Percentiles rank a stretch among this genome's conserved stretches.
phyloP scores from a whole-genome alignment of 2,888 invertebrate species.

The Erebia epiphron region DNA sequence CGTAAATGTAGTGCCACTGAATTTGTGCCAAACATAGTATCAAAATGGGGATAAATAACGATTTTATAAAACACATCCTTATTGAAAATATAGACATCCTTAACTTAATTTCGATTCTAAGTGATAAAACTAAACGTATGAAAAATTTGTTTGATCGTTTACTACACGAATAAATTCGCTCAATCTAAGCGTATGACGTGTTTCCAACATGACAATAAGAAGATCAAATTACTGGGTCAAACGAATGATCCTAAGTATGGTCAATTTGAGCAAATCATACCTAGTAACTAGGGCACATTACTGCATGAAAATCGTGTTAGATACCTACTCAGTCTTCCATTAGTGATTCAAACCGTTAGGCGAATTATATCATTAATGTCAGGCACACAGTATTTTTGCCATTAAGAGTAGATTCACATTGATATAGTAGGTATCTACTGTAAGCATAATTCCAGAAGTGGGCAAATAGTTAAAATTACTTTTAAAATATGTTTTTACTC shows the following conservation, averaged over 20 bases:
- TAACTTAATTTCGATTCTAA: no score
- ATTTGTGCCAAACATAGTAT: background rate
- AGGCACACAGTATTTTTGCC: constrained; percentile 27
- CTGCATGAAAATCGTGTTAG: constrained; percentile 54
- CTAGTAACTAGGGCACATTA: constrained; percentile 71
- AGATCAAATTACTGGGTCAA: constrained; percentile 57
- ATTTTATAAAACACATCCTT: no score
- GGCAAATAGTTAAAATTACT: no score
- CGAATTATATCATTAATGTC: constrained; percentile 41
- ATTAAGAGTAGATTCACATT: constrained; percentile 19
- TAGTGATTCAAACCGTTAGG: constrained; percentile 43
- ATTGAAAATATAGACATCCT: no score
- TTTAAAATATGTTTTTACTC: no score
- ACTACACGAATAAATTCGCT: no score
- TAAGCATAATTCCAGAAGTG: no score
- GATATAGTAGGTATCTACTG: no score
- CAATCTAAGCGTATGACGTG: background rate
- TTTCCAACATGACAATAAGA: constrained; percentile 22
- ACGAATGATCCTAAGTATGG: constrained; percentile 62
- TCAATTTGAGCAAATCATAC: constrained; percentile 76
- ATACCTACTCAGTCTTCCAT: constrained; percentile 41
- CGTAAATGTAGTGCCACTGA: background rate
- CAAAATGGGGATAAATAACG: no score
- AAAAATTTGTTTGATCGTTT: no score
- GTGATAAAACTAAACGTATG: no score